A percentile compares a stretch with the other conserved stretches of the same genome.
These are phyloP conservation scores for Pseudorasbora parva DNA, from an alignment of 2,113 vertebrate species.

Conservation along the genomic window DNA sequence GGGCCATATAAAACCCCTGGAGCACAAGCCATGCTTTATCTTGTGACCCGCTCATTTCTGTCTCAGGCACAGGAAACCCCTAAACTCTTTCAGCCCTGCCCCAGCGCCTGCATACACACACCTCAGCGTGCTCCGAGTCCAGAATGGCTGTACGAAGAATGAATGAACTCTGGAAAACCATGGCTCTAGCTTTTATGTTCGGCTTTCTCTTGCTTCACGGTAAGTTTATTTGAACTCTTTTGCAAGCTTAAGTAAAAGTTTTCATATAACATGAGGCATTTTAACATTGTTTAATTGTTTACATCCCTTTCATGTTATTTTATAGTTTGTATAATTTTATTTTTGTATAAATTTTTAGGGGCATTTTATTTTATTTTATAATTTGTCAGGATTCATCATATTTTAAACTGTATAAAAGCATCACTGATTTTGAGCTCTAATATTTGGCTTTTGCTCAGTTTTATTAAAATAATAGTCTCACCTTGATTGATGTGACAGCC, in stretches of 20 bases:
- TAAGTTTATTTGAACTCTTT: conserved; percentile 64
- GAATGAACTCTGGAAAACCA: conserved; percentile 71
- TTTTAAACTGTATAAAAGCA: background rate
- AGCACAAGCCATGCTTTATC: conserved; percentile 75
- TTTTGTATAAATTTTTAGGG: background rate
- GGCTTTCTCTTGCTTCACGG: conserved; percentile 66
- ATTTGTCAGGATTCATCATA: background rate
- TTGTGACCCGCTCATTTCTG: conserved; percentile 68
- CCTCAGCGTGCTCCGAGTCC: conserved; percentile 57
- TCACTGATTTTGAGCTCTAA: background rate
- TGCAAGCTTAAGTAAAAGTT: background rate
- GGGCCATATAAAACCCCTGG: conserved; percentile 73
- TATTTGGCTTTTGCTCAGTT: background rate
- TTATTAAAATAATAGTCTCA: background rate
- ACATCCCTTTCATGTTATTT: background rate
- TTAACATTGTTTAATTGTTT: background rate
- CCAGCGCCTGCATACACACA: conserved; percentile 46
- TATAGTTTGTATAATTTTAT: background rate
- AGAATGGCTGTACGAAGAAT: conserved; percentile 69
- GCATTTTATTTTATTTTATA: background rate
- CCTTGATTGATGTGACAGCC: conserved; percentile 34
- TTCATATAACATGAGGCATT: background rate
- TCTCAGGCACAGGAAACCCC: conserved; percentile 70
- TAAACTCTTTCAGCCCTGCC: conserved; percentile 49
- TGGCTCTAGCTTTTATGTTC: conserved; percentile 64